phyloP scores from a whole-genome alignment of 2,888 invertebrate genomes.

The Lithophane leautieri region DNA sequence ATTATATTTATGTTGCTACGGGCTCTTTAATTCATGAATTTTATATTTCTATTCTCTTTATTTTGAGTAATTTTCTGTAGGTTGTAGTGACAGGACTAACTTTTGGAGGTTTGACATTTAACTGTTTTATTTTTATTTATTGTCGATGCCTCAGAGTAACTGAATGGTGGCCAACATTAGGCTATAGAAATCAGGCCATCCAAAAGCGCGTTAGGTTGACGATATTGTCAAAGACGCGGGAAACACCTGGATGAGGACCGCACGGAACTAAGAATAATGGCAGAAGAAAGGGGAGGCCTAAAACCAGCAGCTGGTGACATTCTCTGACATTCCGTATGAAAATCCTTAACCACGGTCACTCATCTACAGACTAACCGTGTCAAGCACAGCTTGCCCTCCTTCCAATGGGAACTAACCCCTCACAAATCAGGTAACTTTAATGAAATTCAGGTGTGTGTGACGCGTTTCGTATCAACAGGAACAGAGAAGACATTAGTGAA shows the following conservation, averaged over 20 bases:
- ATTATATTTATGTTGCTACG: conserved; percentile 12
- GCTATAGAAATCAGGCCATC: neutral
- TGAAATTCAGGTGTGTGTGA: conserved; percentile 26
- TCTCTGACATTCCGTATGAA: neutral
- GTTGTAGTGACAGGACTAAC: neutral
- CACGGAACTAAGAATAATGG: too few species aligned
- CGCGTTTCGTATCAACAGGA: neutral
- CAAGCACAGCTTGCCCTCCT: too few species aligned
- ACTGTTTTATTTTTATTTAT: neutral
- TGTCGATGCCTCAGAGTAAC: neutral
- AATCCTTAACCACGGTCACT: neutral
- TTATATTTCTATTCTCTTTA: conserved; percentile 10
- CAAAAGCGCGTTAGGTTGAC: neutral
- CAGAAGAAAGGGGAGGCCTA: neutral
- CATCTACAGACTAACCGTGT: neutral
- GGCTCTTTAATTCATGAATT: neutral
- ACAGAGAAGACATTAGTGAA: conserved; percentile 33
- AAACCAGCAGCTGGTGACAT: neutral
- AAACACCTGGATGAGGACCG: too few species aligned
- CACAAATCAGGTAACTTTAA: neutral
- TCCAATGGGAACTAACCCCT: neutral
- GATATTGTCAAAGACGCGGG: too few species aligned
- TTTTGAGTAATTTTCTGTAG: neutral
- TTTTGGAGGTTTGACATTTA: neutral
- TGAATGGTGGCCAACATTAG: neutral